A percentile compares a stretch with the other conserved stretches of the same genome.
These are phyloP conservation scores for Glaucopsyche alexis DNA, from an alignment of 2,888 invertebrate genomes.

Conservation along the genomic window DNA sequence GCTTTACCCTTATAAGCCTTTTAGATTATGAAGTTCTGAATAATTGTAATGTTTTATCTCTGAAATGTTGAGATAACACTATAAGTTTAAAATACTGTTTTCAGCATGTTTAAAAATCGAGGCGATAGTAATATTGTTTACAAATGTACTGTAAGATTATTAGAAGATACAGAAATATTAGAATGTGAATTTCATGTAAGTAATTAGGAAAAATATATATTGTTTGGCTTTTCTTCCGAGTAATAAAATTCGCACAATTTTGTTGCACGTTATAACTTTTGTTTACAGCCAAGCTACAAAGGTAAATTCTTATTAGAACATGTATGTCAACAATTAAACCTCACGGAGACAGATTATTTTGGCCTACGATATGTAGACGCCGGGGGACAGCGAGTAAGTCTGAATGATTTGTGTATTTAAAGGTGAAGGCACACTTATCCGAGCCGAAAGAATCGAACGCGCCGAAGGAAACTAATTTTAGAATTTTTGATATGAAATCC, in stretches of 20 bases:
- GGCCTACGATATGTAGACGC: conserved; percentile 95
- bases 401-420: conserved; percentile 14
- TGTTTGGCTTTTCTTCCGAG: background rate
- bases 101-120: conserved; percentile 82
- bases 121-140: conserved; percentile 90
- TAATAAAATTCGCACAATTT: background rate
- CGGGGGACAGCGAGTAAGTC: conserved; percentile 88
- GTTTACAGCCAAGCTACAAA: conserved; percentile 90
- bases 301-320: conserved; percentile 94
- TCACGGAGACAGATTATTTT: conserved; percentile 96
- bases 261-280: conserved; percentile 1
- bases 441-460: too few relatives aligned
- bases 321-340: conserved; percentile 93
- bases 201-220: conserved; percentile 36
- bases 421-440: too few relatives aligned
- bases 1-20: background rate
- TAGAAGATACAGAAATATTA: conserved; percentile 94
- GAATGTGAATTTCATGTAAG: conserved; percentile 93
- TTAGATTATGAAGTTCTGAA: background rate
- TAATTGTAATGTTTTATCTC: background rate
- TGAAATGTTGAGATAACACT: conserved; percentile 30
- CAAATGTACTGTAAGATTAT: conserved; percentile 92
- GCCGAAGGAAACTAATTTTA: too few relatives aligned
- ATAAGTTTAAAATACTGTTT: conserved; percentile 26
- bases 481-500: too few relatives aligned